These are phyloP conservation scores for Sebastes steindachneri DNA, from an alignment of 2,797 vertebrate species.

Conservation along the genomic window DNA sequence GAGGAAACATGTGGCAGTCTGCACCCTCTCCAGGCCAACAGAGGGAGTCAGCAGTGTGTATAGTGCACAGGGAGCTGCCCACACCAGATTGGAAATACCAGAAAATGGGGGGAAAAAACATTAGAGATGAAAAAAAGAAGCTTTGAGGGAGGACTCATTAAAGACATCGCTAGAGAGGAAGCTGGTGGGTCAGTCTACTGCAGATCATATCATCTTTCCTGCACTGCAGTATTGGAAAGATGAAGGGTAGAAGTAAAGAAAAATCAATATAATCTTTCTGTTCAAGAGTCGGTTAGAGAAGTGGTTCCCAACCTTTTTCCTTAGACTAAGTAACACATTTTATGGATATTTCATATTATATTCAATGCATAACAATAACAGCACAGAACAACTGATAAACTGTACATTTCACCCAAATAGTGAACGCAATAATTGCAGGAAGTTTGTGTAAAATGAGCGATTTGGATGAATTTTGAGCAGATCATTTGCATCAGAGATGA, in stretches of 20 bases:
- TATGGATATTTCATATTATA: too few relatives aligned
- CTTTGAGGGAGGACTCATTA: background rate
- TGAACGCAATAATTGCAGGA: too few relatives aligned
- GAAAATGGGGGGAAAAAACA: background rate
- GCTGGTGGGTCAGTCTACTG: background rate
- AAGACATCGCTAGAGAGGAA: background rate
- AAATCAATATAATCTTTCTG: background rate
- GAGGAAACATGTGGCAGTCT: conserved; percentile 7
- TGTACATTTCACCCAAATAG: too few relatives aligned
- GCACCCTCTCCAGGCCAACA: conserved; percentile 6
- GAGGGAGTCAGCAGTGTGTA: background rate
- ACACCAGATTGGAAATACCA: background rate
- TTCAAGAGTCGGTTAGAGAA: background rate
- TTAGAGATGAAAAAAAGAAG: background rate
- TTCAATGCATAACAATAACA: too few relatives aligned
- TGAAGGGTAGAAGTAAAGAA: background rate
- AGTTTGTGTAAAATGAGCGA: too few relatives aligned
- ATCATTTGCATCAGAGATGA: too few relatives aligned
- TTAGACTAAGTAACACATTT: too few relatives aligned
- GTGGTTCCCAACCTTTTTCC: too few relatives aligned
- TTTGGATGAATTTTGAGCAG: too few relatives aligned
- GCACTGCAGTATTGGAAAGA: background rate
- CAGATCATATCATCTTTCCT: conserved; percentile 9
- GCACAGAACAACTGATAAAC: too few relatives aligned
- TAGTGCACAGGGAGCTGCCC: background rate